Base-by-base conservation (phyloP, 2,888 invertebrate genomes). In the Dynastes tityus region DNA sequence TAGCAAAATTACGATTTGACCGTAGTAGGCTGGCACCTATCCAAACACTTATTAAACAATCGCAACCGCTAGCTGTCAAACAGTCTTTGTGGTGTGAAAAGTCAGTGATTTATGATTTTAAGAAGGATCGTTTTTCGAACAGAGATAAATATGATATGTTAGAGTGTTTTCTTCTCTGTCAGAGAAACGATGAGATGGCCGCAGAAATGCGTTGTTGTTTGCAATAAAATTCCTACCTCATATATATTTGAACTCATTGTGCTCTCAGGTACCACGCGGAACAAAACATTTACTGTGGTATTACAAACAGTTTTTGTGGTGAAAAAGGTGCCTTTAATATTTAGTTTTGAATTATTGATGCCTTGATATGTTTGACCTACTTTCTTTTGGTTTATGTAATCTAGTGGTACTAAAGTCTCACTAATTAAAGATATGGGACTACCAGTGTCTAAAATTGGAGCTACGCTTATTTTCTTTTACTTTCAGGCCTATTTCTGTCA, bases 171-270 rank as follows among this genome's bases (percentile, higher is more conserved):
- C 16, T 16, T 16, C 16, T 16, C 16, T 16, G 16, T 16, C 16
- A 0, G 16, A 16, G 16, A 16, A 16, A 16, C 16, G 16, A 16
- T 16, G 16, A 16, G 16, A 16, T 16, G 16, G 16, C 16, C 16
- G 16, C 16, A 16, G 16, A 16, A 16, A 16, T 16, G 16, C 16
- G 16, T 16, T 16, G 16, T 16, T 16, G 16, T 16, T 16, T n/a
- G n/a, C n/a, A 5, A 68, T 68, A 68, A 68, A 68, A 68, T 68
- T 40, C 11, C 68, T 37, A 40, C 68, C 49, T n/a, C 32, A 40
- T 45, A 68, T 37, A 68, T 2, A 16, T 16, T 45, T 2, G 22
- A 71, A 71, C 16, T 71, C 71, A 71, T 71, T 4, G 71, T 71
- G 22, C 13, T 45, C 13, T 22, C 8, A 16, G 53, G 71, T 51